Conservation (phyloP, 2,888 invertebrate genomes). For the Leucophenga maculata region DNA sequence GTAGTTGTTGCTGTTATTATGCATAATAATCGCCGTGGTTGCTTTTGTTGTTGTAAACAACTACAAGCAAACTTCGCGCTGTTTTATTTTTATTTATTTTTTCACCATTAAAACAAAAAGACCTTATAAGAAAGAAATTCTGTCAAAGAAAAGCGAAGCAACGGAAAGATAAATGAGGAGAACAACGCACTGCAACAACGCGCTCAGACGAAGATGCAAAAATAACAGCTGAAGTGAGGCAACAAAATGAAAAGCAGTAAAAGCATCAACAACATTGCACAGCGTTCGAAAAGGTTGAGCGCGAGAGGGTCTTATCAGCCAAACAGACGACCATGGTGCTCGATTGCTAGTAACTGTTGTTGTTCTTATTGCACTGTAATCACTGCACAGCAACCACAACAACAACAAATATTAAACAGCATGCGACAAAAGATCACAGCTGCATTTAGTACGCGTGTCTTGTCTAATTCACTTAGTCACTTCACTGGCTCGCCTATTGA, state of each 20-base stretch:
- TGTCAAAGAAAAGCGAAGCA: slow-evolving; percentile 41
- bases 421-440: too few relatives aligned
- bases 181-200: slow-evolving; percentile 24
- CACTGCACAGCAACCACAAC: slow-evolving; percentile 33
- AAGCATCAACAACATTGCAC: slow-evolving; percentile 46
- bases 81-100: slow-evolving; percentile 37
- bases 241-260: slow-evolving; percentile 47
- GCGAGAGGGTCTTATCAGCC: background rate
- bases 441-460: too few relatives aligned
- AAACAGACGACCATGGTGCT: background rate
- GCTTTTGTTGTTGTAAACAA: slow-evolving; percentile 59
- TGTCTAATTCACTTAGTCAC: too few relatives aligned
- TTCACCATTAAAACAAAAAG: slow-evolving; percentile 54
- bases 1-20: slow-evolving; percentile 43
- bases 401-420: background rate
- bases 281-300: background rate
- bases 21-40: slow-evolving; percentile 35
- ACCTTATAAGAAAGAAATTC: slow-evolving; percentile 58
- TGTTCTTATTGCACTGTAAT: slow-evolving; percentile 41
- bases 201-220: slow-evolving; percentile 27
- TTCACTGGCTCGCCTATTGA: too few relatives aligned
- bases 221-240: slow-evolving; percentile 42
- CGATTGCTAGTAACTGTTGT: background rate
- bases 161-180: slow-evolving; percentile 9
- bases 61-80: slow-evolving; percentile 58